Evolutionary conservation across 2,797 vertebrate genomes (phyloP).

Genomic region (Oreortyx pictus): DNA sequence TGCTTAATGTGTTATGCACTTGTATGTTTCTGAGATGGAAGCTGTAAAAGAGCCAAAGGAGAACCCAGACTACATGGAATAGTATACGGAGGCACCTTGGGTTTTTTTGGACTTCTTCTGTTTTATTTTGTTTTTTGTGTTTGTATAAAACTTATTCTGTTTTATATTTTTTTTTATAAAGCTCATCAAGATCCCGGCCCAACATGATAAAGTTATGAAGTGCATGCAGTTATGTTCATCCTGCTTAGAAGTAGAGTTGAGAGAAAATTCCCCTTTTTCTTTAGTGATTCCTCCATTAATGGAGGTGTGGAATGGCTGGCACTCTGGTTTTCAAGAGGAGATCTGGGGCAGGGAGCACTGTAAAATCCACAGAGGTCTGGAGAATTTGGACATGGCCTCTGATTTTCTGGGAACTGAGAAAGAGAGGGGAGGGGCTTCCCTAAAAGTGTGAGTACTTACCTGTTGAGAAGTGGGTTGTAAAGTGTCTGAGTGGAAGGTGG

Average conservation of each 20-base stretch:
- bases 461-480: neutral
- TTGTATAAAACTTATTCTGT: neutral
- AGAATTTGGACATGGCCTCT: neutral
- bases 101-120: neutral
- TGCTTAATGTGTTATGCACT: neutral
- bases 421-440: neutral
- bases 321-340: neutral
- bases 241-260: neutral
- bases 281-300: neutral
- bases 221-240: neutral
- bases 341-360: neutral
- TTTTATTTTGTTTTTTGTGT: neutral
- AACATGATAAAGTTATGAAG: neutral
- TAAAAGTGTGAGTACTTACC: neutral
- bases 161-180: neutral
- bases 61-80: neutral
- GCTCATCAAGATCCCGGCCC: neutral
- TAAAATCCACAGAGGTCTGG: neutral
- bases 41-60: neutral
- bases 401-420: neutral
- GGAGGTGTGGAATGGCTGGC: neutral
- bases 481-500: neutral
- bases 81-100: neutral
- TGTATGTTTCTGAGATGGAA: neutral
- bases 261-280: neutral